Base-by-base conservation (phyloP, 2,113 vertebrate genomes). In the Seriola dumerili region DNA sequence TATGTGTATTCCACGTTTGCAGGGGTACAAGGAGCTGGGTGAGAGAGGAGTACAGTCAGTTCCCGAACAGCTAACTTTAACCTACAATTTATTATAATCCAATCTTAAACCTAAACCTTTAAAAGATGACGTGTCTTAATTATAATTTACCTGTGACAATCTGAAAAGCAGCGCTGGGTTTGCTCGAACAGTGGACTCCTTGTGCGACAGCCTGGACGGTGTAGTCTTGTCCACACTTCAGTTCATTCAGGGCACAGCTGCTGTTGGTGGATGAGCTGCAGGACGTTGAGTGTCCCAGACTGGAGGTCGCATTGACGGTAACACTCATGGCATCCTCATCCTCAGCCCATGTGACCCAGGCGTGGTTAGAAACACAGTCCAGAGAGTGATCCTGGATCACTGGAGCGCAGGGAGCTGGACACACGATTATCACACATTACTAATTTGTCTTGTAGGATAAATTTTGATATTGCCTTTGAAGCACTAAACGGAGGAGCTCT, bases 191-290 rank as follows among this genome's bases (percentile, higher is more conserved):
- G n/a, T 40, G 82, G 44, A 11, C 23, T 67, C 93, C 93, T 34
- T 36, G 71, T 32, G 94, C 86, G 0, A 81, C 76, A 3, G 82
- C 92, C 0, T 70, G 59, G 34, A 84, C 82, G 0, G 67, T 92
- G 85, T 96, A 96, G 10, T 46, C 93, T 64, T 94, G 64, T 73
- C 95, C 94, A 76, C 95, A 96, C 10, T 3, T 71, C 12, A 96
- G 88, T 0, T 59, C 21, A 5, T 80, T 55, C 58, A 95, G 78
- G 3, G 85, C 54, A 74, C 95, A 96, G 80, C 65, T 93, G 76
- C 14, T 81, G 73, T 75, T 80, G 50, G 75, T 29, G 63, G 94
- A 76, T 11, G 93, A 94, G 70, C 42, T 90, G 79, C 95, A 96
- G 58, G 64, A 89, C 0, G 74, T 36, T 1, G 54, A 19, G 70